These are phyloP conservation scores for Scaptomyza cyrtandrae DNA, from an alignment of 2,888 invertebrate species.

Conservation along the genomic window DNA sequence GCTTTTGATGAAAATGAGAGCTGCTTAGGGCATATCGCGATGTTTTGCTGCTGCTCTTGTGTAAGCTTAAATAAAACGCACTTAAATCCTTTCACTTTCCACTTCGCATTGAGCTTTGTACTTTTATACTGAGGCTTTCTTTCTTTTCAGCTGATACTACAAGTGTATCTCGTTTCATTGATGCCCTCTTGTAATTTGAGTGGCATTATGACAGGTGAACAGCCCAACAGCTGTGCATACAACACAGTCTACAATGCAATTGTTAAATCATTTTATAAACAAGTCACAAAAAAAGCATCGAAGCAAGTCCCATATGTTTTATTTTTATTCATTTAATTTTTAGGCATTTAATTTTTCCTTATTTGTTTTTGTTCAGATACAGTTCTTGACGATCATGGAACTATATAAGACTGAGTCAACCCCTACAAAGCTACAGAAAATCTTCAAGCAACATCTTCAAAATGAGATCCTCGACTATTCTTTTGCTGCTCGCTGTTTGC, in stretches of 20 bases:
- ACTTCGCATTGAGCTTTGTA: constrained; percentile 44
- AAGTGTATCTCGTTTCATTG: constrained; percentile 42
- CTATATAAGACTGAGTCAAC: constrained; percentile 34
- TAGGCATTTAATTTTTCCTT: not conserved
- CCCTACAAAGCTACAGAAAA: not conserved
- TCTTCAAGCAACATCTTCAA: not conserved
- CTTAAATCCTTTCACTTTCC: constrained; percentile 71
- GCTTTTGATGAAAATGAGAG: constrained; percentile 44
- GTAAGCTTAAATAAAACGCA: constrained; percentile 53
- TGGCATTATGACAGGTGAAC: constrained; percentile 2
- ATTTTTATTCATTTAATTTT: not conserved
- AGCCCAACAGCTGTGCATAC: not conserved
- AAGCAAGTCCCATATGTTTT: not conserved
- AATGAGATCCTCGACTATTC: constrained; percentile 29
- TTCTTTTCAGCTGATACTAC: constrained; percentile 33
- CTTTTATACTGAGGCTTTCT: constrained; percentile 43
- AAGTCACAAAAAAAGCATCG: not conserved
- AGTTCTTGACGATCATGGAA: not conserved
- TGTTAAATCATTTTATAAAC: not conserved
- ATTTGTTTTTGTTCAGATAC: not conserved
- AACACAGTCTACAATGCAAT: not conserved
- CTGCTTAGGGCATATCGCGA: constrained; percentile 51
- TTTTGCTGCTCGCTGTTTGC: not conserved
- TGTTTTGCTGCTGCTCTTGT: constrained; percentile 36
- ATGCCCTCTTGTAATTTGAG: constrained; percentile 25